phyloP scores from a whole-genome alignment of 30 jellyfish, hydroid and myxozoan genomes.

The Chrysaora quinquecirrha region DNA sequence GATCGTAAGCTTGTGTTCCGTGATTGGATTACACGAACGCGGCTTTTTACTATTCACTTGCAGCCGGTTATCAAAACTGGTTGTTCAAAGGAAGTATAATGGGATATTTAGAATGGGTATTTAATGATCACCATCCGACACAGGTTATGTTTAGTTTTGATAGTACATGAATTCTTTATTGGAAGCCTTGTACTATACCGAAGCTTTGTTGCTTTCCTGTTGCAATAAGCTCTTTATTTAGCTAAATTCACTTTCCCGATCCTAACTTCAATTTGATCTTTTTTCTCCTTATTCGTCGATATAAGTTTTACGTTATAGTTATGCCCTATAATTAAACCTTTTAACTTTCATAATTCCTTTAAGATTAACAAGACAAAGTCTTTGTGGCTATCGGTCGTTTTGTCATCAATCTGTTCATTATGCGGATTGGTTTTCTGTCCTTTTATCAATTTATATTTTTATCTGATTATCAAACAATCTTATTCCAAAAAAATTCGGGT shows the following conservation, averaged over 20 bases:
- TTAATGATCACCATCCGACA: not conserved
- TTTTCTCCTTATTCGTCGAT: too few species aligned
- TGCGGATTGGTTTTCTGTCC: not conserved
- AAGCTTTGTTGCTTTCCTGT: too few species aligned
- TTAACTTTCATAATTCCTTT: not conserved
- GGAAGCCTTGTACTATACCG: not conserved
- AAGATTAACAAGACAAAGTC: not conserved
- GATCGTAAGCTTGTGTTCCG: too few species aligned
- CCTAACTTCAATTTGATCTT: too few species aligned
- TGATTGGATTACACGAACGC: not conserved
- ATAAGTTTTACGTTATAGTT: not conserved
- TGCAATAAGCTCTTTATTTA: too few species aligned
- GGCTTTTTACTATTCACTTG: not conserved
- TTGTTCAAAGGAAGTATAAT: not conserved
- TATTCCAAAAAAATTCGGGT: not conserved
- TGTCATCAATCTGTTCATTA: not conserved
- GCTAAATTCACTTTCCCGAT: too few species aligned
- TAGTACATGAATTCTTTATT: not conserved
- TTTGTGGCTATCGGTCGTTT: not conserved
- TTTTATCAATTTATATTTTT: too few species aligned
- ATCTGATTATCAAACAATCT: not conserved
- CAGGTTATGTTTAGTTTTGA: constrained; percentile 5
- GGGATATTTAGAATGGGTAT: not conserved
- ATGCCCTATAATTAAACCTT: not conserved
- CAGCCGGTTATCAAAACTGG: not conserved